phyloP scores from a whole-genome alignment of 2,888 invertebrate genomes.

The Choreutis nemorana region DNA sequence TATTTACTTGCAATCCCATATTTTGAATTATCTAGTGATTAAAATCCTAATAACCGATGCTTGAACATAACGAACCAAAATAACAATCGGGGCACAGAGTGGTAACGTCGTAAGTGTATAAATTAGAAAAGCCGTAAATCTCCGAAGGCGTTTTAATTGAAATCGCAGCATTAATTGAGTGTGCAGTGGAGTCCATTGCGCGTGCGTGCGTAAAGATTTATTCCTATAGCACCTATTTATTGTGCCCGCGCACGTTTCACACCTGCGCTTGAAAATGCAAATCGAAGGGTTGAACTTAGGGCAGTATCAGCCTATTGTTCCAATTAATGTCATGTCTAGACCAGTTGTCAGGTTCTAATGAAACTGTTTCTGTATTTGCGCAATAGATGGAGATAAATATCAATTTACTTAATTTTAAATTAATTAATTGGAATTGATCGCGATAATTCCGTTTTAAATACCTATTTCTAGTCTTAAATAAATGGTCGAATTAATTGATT shows the following conservation, averaged over 20 bases:
- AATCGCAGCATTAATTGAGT: slow-evolving; percentile 54
- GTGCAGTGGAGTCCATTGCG: slow-evolving; percentile 28
- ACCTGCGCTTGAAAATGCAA: slow-evolving; percentile 8
- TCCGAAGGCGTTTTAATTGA: slow-evolving; percentile 58
- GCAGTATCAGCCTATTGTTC: too few relatives aligned
- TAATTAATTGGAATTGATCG: slow-evolving; percentile 3
- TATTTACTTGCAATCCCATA: too few relatives aligned
- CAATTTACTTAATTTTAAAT: slow-evolving; percentile 4
- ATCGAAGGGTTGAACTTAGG: too few relatives aligned
- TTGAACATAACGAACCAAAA: slow-evolving; percentile 9
- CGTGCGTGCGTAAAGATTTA: slow-evolving; percentile 48
- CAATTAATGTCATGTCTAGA: too few relatives aligned
- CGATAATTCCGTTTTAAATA: slow-evolving; percentile 3
- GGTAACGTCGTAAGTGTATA: slow-evolving; percentile 35
- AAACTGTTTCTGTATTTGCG: too few relatives aligned
- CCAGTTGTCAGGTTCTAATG: too few relatives aligned
- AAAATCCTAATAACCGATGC: too few relatives aligned
- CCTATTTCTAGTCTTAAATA: too few relatives aligned
- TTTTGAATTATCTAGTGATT: too few relatives aligned
- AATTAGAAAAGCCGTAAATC: slow-evolving; percentile 54
- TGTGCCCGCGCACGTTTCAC: slow-evolving; percentile 24
- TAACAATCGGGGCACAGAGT: slow-evolving; percentile 19
- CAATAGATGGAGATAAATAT: too few relatives aligned
- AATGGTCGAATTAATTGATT: too few relatives aligned
- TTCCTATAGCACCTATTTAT: slow-evolving; percentile 39